These are phyloP conservation scores for Cetoscarus ocellatus DNA, from an alignment of 2,797 vertebrate species.

Conservation along the genomic window DNA sequence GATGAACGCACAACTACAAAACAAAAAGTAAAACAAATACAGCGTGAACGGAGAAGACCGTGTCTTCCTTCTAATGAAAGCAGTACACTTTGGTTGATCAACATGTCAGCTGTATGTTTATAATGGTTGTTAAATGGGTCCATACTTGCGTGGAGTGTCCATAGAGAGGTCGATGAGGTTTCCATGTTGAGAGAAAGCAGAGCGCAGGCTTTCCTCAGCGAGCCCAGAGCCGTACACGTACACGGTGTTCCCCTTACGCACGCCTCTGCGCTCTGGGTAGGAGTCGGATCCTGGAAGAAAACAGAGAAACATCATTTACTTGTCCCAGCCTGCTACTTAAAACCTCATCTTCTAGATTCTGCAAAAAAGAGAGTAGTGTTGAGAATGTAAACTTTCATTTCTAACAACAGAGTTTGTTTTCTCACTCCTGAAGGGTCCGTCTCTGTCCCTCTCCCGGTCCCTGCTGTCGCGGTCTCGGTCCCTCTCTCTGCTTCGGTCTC, in stretches of 20 bases:
- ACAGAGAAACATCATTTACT: background rate
- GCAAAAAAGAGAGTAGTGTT: background rate
- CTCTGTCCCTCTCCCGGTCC: constrained; percentile 38
- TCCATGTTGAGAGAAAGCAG: constrained; percentile 90
- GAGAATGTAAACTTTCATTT: background rate
- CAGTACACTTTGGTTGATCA: too few relatives aligned
- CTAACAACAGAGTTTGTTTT: constrained; percentile 3
- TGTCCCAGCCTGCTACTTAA: background rate
- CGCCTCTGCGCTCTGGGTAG: constrained; percentile 88
- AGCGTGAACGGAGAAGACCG: background rate
- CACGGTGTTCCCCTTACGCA: constrained; percentile 93
- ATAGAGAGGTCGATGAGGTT: constrained; percentile 94
- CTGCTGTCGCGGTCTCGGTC: constrained; percentile 35
- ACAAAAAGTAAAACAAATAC: constrained; percentile 17
- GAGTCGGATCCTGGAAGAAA: constrained; percentile 88
- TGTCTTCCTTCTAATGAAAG: too few relatives aligned
- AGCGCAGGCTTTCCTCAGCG: constrained; percentile 87
- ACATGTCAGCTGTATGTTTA: too few relatives aligned
- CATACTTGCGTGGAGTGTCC: constrained; percentile 92
- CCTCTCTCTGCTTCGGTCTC: constrained; percentile 39
- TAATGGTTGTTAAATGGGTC: background rate
- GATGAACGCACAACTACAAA: constrained; percentile 92
- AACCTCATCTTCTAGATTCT: background rate
- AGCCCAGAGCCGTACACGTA: constrained; percentile 92
- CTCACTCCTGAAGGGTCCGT: constrained; percentile 85